A percentile compares a stretch with the other conserved stretches of the same genome.
Conservation (phyloP, 2,113 vertebrate species). For the Sterna hirundo region DNA sequence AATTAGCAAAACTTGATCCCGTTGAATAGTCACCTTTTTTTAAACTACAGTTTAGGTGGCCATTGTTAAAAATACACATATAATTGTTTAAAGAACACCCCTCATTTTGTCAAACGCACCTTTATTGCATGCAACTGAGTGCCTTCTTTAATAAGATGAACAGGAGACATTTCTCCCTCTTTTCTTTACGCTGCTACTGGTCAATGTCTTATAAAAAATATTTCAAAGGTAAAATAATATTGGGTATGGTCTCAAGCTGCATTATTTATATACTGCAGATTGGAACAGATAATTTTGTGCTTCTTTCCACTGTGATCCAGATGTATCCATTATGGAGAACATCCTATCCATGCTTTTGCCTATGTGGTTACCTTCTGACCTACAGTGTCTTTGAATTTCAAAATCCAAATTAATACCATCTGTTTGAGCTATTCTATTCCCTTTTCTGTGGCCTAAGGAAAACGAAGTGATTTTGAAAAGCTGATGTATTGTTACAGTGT, state of each 20-base stretch:
- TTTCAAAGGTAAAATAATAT: not conserved
- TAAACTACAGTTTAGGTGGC: not conserved
- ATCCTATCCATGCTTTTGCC: not conserved
- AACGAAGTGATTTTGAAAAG: not conserved
- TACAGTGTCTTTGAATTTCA: conserved; percentile 36
- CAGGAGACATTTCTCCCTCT: not conserved
- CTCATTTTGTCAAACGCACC: not conserved
- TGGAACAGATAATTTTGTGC: not conserved
- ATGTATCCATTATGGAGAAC: conserved; percentile 3
- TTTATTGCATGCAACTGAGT: not conserved
- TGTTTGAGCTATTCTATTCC: not conserved
- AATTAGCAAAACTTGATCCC: not conserved
- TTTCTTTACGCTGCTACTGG: not conserved
- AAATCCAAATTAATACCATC: conserved; percentile 10
- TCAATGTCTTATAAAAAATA: not conserved
- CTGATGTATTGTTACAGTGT: not conserved
- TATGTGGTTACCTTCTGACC: conserved; percentile 44
- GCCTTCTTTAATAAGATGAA: not conserved
- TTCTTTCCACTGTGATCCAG: not conserved
- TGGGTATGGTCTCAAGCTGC: not conserved
- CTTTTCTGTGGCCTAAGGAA: not conserved
- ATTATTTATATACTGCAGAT: not conserved
- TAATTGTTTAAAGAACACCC: not conserved
- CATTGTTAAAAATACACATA: not conserved
- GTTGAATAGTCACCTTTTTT: not conserved